These are phyloP conservation scores for Beris chalybata DNA, from an alignment of 2,888 invertebrate genomes.

Conservation along the genomic window DNA sequence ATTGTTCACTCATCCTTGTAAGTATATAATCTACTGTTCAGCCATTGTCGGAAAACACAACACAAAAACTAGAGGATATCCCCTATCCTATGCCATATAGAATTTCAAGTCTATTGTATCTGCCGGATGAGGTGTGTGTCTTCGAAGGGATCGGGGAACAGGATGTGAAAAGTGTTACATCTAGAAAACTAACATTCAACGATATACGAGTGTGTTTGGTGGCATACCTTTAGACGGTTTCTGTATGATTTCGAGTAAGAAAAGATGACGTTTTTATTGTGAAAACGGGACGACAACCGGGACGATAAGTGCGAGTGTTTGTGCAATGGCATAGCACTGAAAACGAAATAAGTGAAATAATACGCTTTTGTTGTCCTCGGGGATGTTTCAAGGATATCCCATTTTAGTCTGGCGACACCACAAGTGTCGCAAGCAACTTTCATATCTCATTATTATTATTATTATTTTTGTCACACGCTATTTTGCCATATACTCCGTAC, in stretches of 20 bases:
- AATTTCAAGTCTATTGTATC: no score
- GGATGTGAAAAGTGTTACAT: no score
- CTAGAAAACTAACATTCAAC: no score
- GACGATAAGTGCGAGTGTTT: slow-evolving; percentile 14
- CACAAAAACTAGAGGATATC: no score
- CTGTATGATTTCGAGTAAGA: no score
- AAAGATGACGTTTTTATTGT: slow-evolving; percentile 32
- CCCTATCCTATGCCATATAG: no score
- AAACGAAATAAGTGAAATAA: slow-evolving; percentile 34
- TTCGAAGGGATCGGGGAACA: no score
- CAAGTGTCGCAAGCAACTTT: slow-evolving; percentile 36
- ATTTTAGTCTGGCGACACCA: slow-evolving; percentile 33
- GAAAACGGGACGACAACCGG: slow-evolving; percentile 21
- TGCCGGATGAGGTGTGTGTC: no score
- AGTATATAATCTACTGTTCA: slow-evolving; percentile 34
- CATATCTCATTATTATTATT: slow-evolving; percentile 36
- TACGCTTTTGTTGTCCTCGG: slow-evolving; percentile 32
- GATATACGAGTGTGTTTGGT: background rate
- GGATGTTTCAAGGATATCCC: slow-evolving; percentile 33
- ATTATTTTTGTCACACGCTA: slow-evolving; percentile 38
- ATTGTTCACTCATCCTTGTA: slow-evolving; percentile 38
- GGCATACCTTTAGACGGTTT: slow-evolving; percentile 10
- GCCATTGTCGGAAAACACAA: slow-evolving; percentile 16
- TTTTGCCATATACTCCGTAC: slow-evolving; percentile 13
- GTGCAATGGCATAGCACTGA: slow-evolving; percentile 6